These are phyloP conservation scores for Scatophagus argus DNA, from an alignment of 2,113 vertebrate genomes.

Conservation along the genomic window DNA sequence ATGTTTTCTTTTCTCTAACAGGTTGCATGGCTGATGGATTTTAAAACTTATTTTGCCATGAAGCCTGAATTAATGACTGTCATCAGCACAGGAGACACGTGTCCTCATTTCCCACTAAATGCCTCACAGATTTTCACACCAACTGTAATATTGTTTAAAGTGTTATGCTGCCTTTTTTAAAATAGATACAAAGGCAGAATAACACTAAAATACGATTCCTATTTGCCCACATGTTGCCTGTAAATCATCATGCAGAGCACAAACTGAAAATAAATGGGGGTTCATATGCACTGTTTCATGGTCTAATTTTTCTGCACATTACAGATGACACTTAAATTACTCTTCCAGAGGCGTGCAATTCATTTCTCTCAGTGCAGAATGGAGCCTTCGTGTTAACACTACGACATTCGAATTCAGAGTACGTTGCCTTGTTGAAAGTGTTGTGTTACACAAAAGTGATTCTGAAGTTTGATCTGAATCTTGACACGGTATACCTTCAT, in stretches of 20 bases:
- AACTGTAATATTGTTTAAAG: neutral
- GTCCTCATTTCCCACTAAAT: neutral
- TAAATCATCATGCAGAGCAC: neutral
- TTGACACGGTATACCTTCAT: too few species aligned
- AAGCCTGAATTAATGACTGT: conserved; percentile 5
- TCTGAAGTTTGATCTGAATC: too few species aligned
- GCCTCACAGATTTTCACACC: neutral
- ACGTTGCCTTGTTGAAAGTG: too few species aligned
- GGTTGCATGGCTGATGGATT: neutral
- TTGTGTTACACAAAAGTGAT: too few species aligned
- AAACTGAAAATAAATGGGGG: neutral
- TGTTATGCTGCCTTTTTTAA: neutral
- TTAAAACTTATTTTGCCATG: neutral
- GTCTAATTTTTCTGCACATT: too few species aligned
- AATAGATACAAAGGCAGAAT: neutral
- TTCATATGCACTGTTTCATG: neutral
- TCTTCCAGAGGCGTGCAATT: too few species aligned
- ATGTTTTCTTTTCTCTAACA: neutral
- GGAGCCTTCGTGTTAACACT: too few species aligned
- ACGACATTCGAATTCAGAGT: too few species aligned
- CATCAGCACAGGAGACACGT: neutral
- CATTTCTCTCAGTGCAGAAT: too few species aligned
- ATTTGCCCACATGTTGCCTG: neutral
- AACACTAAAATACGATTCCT: too few species aligned
- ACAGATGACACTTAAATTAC: too few species aligned